A percentile compares a stretch with the other conserved stretches of the same genome.
Evolutionary conservation across 2,888 invertebrate species (phyloP).

Genomic region (Cheilosia urbana): DNA sequence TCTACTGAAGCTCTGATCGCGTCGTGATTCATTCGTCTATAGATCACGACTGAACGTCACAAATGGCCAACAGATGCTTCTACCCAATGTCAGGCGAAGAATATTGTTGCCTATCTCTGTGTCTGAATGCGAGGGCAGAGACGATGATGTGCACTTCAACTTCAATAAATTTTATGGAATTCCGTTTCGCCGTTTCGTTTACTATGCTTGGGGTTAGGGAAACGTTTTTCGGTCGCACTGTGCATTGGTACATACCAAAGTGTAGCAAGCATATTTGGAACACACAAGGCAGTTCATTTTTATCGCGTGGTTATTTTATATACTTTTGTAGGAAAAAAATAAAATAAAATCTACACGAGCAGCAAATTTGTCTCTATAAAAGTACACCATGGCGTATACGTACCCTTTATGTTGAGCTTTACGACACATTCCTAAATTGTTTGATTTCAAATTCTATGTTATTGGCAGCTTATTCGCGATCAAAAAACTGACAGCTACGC

Average conservation of each 20-base stretch:
- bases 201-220: constrained; percentile 30
- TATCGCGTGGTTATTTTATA: too few relatives aligned
- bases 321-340: background rate
- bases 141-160: constrained; percentile 51
- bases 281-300: background rate
- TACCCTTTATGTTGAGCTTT: background rate
- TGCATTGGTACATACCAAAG: background rate
- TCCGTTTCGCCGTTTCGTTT: constrained; percentile 30
- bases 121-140: constrained; percentile 31
- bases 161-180: constrained; percentile 58
- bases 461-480: too few relatives aligned
- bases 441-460: background rate
- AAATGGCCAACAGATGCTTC: constrained; percentile 64
- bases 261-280: background rate
- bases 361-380: background rate
- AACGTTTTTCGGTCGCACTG: constrained; percentile 4
- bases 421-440: background rate
- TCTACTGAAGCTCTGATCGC: constrained; percentile 38
- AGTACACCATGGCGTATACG: constrained; percentile 26
- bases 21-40: constrained; percentile 61
- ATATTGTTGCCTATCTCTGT: constrained; percentile 26
- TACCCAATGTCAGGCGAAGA: constrained; percentile 33
- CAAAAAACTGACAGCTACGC: too few relatives aligned
- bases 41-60: constrained; percentile 69
- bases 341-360: background rate